These are phyloP conservation scores for Danio choprae DNA, from an alignment of 2,797 vertebrate genomes.

Conservation along the genomic window DNA sequence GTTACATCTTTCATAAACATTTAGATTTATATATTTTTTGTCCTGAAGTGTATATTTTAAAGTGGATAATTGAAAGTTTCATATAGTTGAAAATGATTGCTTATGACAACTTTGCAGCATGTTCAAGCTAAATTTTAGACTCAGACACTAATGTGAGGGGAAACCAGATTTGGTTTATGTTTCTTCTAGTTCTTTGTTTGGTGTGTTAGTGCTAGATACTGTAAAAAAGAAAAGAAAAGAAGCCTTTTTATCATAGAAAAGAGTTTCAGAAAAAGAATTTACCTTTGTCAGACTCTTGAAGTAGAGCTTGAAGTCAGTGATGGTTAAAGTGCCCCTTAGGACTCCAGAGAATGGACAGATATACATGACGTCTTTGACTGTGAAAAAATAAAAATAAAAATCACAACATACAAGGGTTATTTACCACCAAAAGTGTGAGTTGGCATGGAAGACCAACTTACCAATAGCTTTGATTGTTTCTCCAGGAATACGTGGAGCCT, in stretches of 20 bases:
- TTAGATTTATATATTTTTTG: too few species aligned
- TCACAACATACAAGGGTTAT: constrained; percentile 4
- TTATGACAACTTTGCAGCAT: neutral
- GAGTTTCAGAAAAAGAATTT: constrained; percentile 46
- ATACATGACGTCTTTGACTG: constrained; percentile 95
- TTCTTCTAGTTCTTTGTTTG: neutral
- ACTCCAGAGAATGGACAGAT: constrained; percentile 95
- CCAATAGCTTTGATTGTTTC: constrained; percentile 91
- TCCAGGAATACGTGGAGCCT: constrained; percentile 91
- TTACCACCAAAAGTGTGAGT: neutral
- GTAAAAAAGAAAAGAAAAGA: neutral
- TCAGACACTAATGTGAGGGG: neutral
- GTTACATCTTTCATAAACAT: too few species aligned
- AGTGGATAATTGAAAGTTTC: too few species aligned
- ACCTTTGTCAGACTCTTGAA: constrained; percentile 91
- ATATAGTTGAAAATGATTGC: too few species aligned
- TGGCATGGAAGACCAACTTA: constrained; percentile 57
- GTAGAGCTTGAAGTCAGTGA: constrained; percentile 95
- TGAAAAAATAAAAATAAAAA: constrained; percentile 58
- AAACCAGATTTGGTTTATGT: neutral
- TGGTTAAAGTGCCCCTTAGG: constrained; percentile 88
- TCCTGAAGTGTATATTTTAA: too few species aligned
- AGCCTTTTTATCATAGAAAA: neutral
- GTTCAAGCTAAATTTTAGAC: neutral
- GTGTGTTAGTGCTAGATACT: neutral